phyloP scores from a whole-genome alignment of 2,113 vertebrate species.

The Chloebia gouldiae region DNA sequence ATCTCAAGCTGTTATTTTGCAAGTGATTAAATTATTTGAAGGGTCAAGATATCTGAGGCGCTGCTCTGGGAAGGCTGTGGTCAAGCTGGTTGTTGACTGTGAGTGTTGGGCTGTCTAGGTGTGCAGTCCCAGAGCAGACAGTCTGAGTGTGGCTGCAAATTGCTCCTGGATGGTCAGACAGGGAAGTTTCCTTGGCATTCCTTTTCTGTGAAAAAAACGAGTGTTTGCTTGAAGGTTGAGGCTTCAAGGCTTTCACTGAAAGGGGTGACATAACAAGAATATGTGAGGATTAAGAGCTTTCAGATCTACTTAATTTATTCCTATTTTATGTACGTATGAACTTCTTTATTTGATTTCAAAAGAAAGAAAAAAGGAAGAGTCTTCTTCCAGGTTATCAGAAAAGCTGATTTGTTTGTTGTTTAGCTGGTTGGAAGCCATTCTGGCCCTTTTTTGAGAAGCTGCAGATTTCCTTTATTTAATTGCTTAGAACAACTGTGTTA shows the following conservation, averaged over 20 bases:
- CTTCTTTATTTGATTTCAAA: background rate
- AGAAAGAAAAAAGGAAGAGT: background rate
- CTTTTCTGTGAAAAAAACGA: background rate
- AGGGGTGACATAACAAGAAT: background rate
- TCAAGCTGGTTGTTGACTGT: accelerated
- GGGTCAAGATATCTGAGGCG: background rate
- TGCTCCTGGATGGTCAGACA: background rate
- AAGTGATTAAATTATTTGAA: background rate
- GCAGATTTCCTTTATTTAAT: background rate
- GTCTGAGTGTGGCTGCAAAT: background rate
- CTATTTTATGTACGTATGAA: background rate
- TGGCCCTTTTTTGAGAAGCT: background rate
- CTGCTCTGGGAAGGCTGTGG: background rate
- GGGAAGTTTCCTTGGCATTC: background rate
- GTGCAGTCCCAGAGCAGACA: background rate
- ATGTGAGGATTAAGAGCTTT: background rate
- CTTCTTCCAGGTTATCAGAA: background rate
- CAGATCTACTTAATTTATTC: background rate
- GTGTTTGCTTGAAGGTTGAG: background rate
- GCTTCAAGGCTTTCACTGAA: background rate
- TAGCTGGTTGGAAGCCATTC: background rate
- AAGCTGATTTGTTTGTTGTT: background rate
- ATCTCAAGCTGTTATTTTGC: background rate
- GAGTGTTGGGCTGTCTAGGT: background rate
- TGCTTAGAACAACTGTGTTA: background rate